Evolutionary conservation across 2,888 invertebrate species (phyloP), one percentile per base, ranked within the genome.

Genomic region (Tanypteryx hageni): DNA sequence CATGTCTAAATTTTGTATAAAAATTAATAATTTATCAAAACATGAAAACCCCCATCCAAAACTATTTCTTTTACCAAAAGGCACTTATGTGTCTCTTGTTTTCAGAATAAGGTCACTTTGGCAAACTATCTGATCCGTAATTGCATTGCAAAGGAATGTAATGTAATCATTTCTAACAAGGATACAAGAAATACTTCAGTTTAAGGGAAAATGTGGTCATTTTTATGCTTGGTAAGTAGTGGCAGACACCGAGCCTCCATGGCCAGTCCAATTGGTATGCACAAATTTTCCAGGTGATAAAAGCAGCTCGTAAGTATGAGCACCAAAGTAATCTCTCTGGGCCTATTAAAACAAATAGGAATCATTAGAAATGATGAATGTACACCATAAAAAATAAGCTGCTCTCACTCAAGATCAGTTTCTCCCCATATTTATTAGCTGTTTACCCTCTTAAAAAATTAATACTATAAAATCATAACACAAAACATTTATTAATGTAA

Each of bases 231-330:
- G 96, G 94, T 99, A 99, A 16, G 99, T 98, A 93, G 98, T 97
- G n/a, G 99, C 98, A 0, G 99, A 98, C 8, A 99, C 98, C 94
- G 98, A 98, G 93, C 99, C 99, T 59, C 99, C 99, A 94, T 98
- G 98, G 18, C 99, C 99, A 14, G 99, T 99, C 99, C 99, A 99
- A 96, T 99, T 99, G 93, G 99, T 99, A 95, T 99, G 99, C 5
- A 98, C 96, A 95, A 97, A 99, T 94, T 96, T 96, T 7, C 99
- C 99, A 84, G 99, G 99, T 93, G 97, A 96, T 8, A 96, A 96
- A 92, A 98, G 95, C 92, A 99, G 95, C 95, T 99, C 99, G 94
- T 99, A 99, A 0, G 99, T 99, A 95, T 99, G 99, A 0, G 99
- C 99, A 0, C 99, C 99, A 94, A 99, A 99, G 95, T 99, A 99